These are phyloP conservation scores for Macropis europaea DNA, from an alignment of 2,888 invertebrate genomes.

Conservation along the genomic window DNA sequence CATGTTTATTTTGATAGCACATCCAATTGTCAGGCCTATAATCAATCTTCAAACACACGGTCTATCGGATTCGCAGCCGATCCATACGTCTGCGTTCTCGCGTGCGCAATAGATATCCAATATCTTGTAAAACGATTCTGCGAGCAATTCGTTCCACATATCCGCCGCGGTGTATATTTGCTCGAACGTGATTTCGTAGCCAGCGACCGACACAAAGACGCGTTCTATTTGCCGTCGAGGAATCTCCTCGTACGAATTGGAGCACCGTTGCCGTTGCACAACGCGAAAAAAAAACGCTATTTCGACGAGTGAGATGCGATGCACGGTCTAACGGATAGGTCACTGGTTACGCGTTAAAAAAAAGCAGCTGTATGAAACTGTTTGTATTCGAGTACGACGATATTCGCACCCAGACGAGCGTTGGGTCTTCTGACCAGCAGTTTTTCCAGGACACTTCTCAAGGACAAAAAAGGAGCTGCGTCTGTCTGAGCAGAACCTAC, in stretches of 20 bases:
- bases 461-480: too few species aligned
- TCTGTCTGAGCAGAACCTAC: too few species aligned
- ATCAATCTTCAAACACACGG: background rate
- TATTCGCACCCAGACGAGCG: too few species aligned
- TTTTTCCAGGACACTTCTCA: too few species aligned
- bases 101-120: background rate
- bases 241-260: slow-evolving; percentile 35
- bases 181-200: slow-evolving; percentile 1
- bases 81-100: background rate
- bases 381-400: too few species aligned
- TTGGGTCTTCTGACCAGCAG: too few species aligned
- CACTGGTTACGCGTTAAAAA: slow-evolving; percentile 39
- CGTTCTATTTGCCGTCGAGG: slow-evolving; percentile 36
- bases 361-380: slow-evolving; percentile 37
- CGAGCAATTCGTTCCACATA: slow-evolving; percentile 2
- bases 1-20: too few species aligned
- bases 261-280: slow-evolving; percentile 37
- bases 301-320: slow-evolving; percentile 19
- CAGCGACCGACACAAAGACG: background rate
- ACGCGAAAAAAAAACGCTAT: slow-evolving; percentile 13
- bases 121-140: slow-evolving; percentile 13
- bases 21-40: background rate
- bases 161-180: background rate
- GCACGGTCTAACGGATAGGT: slow-evolving; percentile 12
- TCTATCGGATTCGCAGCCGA: background rate